A percentile compares a stretch with the other conserved stretches of the same genome.
phyloP scores from a whole-genome alignment of 1,140 invertebrate genomes.

The Ptiloglossa arizonensis region DNA sequence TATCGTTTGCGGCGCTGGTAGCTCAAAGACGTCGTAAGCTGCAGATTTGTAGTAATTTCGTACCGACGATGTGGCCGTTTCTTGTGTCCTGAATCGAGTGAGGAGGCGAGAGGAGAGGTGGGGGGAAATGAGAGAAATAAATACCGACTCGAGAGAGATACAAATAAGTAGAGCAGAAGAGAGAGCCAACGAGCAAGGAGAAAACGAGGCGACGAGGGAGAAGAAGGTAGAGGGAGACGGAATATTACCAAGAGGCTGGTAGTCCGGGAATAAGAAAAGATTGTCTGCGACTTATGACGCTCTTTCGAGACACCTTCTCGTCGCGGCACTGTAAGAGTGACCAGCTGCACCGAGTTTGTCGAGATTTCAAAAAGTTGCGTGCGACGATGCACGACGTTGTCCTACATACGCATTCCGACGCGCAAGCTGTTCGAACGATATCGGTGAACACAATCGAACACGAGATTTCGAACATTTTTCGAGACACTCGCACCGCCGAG shows the following conservation, averaged over 20 bases:
- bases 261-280: not conserved
- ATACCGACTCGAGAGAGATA: not conserved
- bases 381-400: not conserved
- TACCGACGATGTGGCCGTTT: not conserved
- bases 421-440: not conserved
- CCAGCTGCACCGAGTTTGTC: not conserved
- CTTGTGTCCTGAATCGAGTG: not conserved
- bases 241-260: not conserved
- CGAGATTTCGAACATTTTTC: too few relatives aligned
- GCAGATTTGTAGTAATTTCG: not conserved
- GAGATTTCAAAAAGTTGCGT: not conserved
- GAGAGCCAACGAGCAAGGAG: not conserved
- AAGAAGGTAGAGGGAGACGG: not conserved
- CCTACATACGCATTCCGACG: not conserved
- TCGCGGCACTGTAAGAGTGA: not conserved
- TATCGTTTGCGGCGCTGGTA: not conserved
- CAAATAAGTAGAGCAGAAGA: constrained; percentile 3
- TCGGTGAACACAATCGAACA: too few relatives aligned
- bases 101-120: accelerated
- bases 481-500: too few relatives aligned
- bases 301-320: not conserved
- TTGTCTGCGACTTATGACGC: constrained; percentile 2
- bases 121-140: not conserved
- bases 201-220: not conserved
- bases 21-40: not conserved